These are phyloP conservation scores for Actinia tenebrosa DNA, from an alignment of 64 coral and sea anemone species.

Conservation along the genomic window DNA sequence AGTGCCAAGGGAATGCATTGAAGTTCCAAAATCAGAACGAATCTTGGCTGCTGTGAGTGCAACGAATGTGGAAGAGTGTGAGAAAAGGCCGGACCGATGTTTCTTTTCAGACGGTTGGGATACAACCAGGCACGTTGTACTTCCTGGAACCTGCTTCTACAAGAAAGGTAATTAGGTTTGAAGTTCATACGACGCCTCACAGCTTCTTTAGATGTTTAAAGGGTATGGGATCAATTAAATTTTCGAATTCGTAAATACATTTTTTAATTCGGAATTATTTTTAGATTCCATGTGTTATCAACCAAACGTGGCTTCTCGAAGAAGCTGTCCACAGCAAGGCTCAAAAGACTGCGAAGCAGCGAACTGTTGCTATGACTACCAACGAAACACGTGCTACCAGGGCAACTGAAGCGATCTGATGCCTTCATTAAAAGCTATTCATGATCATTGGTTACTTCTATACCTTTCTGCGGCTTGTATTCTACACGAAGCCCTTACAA, in stretches of 20 bases:
- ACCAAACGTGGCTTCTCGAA: neutral
- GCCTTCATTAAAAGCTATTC: neutral
- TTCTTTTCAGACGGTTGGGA: conserved; percentile 29
- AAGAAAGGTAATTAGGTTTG: conserved; percentile 1
- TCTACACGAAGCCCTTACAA: no score
- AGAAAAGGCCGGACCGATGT: conserved; percentile 39
- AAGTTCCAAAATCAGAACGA: conserved; percentile 7
- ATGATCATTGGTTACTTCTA: neutral
- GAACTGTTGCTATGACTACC: conserved; percentile 39
- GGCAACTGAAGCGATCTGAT: neutral
- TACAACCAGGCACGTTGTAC: neutral
- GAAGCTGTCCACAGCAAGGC: neutral
- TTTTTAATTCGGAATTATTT: neutral
- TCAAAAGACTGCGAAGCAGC: conserved; percentile 24
- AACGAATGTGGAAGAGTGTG: conserved; percentile 10
- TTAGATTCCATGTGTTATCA: conserved; percentile 24
- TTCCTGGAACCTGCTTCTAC: conserved; percentile 23
- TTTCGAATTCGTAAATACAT: no score
- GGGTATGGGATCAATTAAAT: no score
- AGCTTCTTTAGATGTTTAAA: no score
- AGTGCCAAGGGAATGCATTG: neutral
- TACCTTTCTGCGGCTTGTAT: no score
- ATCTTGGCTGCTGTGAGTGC: conserved; percentile 6
- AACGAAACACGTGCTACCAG: conserved; percentile 19
- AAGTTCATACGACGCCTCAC: no score